phyloP scores from a whole-genome alignment of 2,113 vertebrate genomes.

The Rafetus swinhoei region DNA sequence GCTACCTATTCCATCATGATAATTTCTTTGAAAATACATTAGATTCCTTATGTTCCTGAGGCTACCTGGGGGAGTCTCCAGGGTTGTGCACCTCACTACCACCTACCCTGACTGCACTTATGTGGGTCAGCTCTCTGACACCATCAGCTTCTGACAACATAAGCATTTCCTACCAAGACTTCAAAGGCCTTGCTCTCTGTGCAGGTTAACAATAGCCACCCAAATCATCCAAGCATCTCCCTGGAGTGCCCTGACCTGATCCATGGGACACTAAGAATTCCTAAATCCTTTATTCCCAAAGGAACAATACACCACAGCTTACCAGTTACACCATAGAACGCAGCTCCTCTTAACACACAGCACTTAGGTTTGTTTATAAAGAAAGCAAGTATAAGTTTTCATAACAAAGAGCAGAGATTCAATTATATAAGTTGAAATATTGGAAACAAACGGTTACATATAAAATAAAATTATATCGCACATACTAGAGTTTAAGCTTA shows the following conservation, averaged over 20 bases:
- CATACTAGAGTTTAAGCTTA: background rate
- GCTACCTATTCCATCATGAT: background rate
- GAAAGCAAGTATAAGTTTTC: background rate
- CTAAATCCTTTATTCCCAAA: background rate
- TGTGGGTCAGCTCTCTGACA: background rate
- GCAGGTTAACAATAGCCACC: background rate
- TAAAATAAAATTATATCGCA: background rate
- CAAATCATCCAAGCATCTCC: background rate
- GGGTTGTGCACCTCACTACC: background rate
- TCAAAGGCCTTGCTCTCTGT: background rate
- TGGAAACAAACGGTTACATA: background rate
- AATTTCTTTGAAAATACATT: background rate
- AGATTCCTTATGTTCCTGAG: background rate
- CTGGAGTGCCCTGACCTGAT: background rate
- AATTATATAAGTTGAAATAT: background rate
- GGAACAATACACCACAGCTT: background rate
- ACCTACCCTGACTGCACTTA: background rate
- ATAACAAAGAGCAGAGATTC: background rate
- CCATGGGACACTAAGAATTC: background rate
- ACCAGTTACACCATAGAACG: background rate
- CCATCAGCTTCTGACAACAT: background rate
- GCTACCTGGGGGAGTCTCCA: background rate
- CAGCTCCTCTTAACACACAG: background rate
- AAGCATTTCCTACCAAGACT: background rate
- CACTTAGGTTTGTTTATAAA: background rate